Conservation (phyloP, 2,113 vertebrate species). For the Fregetta grallaria region DNA sequence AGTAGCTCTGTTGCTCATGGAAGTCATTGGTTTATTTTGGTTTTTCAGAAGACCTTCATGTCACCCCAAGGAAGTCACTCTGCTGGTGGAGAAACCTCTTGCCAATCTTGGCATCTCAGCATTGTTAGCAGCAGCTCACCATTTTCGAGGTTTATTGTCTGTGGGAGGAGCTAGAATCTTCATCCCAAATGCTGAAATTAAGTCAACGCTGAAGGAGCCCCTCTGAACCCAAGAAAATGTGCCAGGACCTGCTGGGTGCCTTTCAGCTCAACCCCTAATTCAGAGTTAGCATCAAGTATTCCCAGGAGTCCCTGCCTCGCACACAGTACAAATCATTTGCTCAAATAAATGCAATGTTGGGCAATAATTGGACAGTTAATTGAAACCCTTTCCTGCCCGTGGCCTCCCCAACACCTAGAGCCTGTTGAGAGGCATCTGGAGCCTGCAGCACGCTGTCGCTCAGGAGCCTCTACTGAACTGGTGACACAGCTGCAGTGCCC, state of each 20-base stretch:
- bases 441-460: not conserved
- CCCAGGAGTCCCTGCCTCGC: not conserved
- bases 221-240: not conserved
- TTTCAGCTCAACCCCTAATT: not conserved
- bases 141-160: not conserved
- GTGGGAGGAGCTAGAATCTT: not conserved
- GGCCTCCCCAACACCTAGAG: accelerated
- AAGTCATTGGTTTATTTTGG: not conserved
- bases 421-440: not conserved
- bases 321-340: not conserved
- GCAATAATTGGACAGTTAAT: not conserved
- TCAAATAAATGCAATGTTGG: not conserved
- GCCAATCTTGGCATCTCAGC: not conserved
- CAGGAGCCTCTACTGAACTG: not conserved
- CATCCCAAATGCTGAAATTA: not conserved
- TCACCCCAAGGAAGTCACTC: not conserved
- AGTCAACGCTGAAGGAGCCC: not conserved
- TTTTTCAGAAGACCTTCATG: not conserved
- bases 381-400: not conserved
- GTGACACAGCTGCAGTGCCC: not conserved
- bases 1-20: not conserved
- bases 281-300: not conserved
- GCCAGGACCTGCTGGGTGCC: not conserved
- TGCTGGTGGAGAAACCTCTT: not conserved
- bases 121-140: not conserved